Conservation (phyloP, 2,888 invertebrate species). For the Ramazzottius varieornatus region DNA sequence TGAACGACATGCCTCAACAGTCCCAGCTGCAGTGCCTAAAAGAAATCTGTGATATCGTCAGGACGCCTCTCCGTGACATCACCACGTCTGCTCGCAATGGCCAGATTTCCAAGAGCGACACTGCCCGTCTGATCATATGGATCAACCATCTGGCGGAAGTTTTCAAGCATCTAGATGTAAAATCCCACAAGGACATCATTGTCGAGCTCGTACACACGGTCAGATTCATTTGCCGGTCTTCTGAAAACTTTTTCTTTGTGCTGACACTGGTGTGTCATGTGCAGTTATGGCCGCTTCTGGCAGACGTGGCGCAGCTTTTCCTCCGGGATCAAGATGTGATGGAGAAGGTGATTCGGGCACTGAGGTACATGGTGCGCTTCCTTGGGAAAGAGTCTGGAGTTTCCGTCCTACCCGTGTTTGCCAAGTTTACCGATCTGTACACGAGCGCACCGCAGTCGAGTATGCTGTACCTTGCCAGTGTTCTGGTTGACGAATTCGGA, state of each 20-base stretch:
- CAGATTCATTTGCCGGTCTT: no score
- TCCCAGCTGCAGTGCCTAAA: background rate
- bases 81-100: no score
- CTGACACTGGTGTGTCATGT: no score
- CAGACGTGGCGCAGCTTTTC: background rate
- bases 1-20: background rate
- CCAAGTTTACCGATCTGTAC: constrained; percentile 2
- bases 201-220: no score
- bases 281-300: background rate
- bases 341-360: background rate
- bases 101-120: no score
- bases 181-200: no score
- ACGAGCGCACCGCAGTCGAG: background rate
- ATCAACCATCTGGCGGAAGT: background rate
- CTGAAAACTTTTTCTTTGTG: no score
- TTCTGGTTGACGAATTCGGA: background rate
- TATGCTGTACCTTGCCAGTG: background rate
- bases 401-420: background rate
- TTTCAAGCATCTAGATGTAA: no score
- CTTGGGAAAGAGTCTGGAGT: background rate
- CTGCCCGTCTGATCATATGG: no score
- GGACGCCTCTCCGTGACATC: background rate
- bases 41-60: background rate
- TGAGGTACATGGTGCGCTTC: background rate
- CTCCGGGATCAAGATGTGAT: background rate